phyloP scores from a whole-genome alignment of 2,888 invertebrate genomes.

The Crioceris asparagi region DNA sequence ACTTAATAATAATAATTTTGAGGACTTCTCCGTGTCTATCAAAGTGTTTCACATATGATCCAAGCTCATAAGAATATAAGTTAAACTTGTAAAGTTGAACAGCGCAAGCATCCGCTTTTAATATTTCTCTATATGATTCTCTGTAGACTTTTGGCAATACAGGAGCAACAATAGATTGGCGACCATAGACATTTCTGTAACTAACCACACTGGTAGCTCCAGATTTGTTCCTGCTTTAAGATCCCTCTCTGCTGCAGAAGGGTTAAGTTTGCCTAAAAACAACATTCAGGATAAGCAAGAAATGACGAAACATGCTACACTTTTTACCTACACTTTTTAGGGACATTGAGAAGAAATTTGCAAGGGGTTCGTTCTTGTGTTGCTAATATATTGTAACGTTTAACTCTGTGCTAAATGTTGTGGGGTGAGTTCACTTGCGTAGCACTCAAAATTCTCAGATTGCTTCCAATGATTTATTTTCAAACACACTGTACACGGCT shows the following conservation, averaged over 20 bases:
- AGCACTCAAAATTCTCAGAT: too few relatives aligned
- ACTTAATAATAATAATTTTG: constrained; percentile 52
- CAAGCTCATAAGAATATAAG: constrained; percentile 81
- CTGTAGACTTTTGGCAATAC: constrained; percentile 55
- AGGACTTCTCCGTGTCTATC: constrained; percentile 61
- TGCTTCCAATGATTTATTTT: too few relatives aligned
- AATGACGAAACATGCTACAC: too few relatives aligned
- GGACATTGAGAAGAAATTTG: too few relatives aligned
- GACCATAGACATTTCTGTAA: constrained; percentile 49
- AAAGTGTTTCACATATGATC: constrained; percentile 63
- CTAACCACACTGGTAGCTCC: constrained; percentile 83
- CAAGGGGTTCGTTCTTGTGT: too few relatives aligned
- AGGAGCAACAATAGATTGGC: constrained; percentile 49
- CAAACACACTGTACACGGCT: too few relatives aligned
- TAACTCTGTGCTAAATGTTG: too few relatives aligned
- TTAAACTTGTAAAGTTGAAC: constrained; percentile 81
- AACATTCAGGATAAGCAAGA: neutral
- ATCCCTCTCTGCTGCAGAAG: constrained; percentile 61
- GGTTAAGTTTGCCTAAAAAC: constrained; percentile 65
- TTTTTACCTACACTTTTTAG: too few relatives aligned
- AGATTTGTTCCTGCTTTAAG: constrained; percentile 62
- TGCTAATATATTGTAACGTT: too few relatives aligned
- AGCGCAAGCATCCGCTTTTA: constrained; percentile 81
- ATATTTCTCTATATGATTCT: constrained; percentile 61
- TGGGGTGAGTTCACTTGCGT: too few relatives aligned